phyloP scores from a whole-genome alignment of 1,140 invertebrate genomes.

The Drosophila burlai region DNA sequence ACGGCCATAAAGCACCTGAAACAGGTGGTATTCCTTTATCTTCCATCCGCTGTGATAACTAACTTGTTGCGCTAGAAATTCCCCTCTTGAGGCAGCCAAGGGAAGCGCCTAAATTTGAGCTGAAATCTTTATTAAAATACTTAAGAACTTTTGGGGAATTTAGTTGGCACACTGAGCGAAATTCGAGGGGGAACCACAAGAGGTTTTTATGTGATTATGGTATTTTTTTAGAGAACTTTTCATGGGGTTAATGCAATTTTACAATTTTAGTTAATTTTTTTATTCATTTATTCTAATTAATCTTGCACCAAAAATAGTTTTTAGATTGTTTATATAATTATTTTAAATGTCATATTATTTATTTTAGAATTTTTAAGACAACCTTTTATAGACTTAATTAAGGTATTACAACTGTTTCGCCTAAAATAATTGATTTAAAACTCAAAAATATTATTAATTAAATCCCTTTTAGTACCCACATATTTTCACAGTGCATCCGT shows the following conservation, averaged over 20 bases:
- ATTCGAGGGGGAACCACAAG: too few relatives aligned
- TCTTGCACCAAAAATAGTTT: not conserved
- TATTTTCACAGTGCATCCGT: not conserved
- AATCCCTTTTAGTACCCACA: too few relatives aligned
- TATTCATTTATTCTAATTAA: not conserved
- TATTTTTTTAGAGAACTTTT: too few relatives aligned
- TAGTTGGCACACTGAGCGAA: not conserved
- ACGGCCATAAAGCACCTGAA: not conserved
- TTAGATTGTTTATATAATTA: not conserved
- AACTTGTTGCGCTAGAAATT: conserved; percentile 27
- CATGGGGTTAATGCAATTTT: too few relatives aligned
- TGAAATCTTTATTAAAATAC: conserved; percentile 25
- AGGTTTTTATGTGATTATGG: not conserved
- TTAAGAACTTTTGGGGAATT: conserved; percentile 4
- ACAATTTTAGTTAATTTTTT: too few relatives aligned
- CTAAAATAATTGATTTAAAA: not conserved
- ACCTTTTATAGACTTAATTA: not conserved
- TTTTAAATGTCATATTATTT: not conserved
- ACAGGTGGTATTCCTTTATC: conserved; percentile 31
- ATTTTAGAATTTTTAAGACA: fast-evolving
- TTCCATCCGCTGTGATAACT: conserved; percentile 1
- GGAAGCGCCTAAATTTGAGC: not conserved
- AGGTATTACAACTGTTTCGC: too few relatives aligned
- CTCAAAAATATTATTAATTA: not conserved
- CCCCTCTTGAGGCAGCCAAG: not conserved